Evolutionary conservation across 2,797 vertebrate genomes (phyloP).

Genomic region (Pipistrellus kuhlii): DNA sequence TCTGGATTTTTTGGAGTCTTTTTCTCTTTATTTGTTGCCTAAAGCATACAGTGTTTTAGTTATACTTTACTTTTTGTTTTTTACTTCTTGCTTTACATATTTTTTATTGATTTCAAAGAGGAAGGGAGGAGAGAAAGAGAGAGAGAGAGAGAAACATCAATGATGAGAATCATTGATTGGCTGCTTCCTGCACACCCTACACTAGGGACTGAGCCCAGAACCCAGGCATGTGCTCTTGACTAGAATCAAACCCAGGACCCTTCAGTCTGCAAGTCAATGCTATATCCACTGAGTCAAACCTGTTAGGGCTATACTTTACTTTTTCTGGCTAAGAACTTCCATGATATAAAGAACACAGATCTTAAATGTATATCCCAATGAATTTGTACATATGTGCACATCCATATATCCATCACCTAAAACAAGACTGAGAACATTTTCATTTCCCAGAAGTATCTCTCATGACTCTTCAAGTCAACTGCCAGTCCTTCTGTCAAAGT

Average conservation of each 20-base stretch:
- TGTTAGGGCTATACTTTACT: no score
- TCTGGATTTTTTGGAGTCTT: background rate
- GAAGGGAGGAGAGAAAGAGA: no score
- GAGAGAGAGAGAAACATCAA: no score
- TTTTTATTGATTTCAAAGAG: no score
- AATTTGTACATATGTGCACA: background rate
- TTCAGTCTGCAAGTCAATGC: no score
- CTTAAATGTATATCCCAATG: background rate
- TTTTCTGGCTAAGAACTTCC: background rate
- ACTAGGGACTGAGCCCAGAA: no score
- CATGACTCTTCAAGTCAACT: background rate
- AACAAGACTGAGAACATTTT: slow-evolving; percentile 3
- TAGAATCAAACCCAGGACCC: no score
- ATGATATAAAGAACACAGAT: background rate
- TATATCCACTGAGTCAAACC: no score
- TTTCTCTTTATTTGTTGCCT: slow-evolving; percentile 10
- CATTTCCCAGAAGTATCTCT: background rate
- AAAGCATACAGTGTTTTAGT: background rate
- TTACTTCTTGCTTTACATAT: no score
- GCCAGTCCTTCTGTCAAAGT: background rate
- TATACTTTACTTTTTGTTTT: slow-evolving; percentile 19
- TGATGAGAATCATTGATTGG: no score
- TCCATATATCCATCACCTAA: background rate
- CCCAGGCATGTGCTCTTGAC: no score
- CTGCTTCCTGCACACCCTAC: no score